Evolutionary conservation across 2,888 invertebrate genomes (phyloP).

Genomic region (Allolobophora icterica): DNA sequence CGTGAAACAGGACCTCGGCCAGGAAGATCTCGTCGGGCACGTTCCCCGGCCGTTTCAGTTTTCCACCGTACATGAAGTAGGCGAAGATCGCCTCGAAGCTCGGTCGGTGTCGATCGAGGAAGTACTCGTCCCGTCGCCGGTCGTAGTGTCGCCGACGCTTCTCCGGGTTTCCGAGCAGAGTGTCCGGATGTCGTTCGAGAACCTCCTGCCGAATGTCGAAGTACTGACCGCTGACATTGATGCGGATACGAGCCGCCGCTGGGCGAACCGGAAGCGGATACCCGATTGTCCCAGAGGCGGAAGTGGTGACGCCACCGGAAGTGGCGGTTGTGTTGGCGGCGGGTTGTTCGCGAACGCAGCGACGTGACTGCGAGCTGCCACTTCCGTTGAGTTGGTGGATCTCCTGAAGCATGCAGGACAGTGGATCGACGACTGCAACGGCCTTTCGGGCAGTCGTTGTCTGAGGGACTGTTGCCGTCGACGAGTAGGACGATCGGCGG

Average conservation of each 20-base stretch:
- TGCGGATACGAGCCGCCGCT: constrained; percentile 32
- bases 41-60: constrained; percentile 63
- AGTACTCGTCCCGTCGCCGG: constrained; percentile 55
- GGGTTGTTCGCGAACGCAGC: background rate
- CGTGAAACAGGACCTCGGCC: constrained; percentile 59
- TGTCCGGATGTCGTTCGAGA: constrained; percentile 57
- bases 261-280: background rate
- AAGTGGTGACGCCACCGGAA: background rate
- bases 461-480: background rate
- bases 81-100: constrained; percentile 61
- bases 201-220: constrained; percentile 59
- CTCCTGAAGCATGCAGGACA: constrained; percentile 15
- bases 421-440: background rate
- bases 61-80: constrained; percentile 63
- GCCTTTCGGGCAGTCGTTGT: background rate
- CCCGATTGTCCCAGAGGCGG: background rate
- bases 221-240: constrained; percentile 59
- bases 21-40: constrained; percentile 67
- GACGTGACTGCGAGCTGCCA: background rate
- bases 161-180: constrained; percentile 57
- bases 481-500: background rate
- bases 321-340: background rate
- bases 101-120: constrained; percentile 60
- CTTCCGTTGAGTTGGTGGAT: constrained; percentile 23
- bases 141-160: constrained; percentile 58